phyloP scores from a whole-genome alignment of 2,888 invertebrate genomes.

The Melinopterus prodromus region DNA sequence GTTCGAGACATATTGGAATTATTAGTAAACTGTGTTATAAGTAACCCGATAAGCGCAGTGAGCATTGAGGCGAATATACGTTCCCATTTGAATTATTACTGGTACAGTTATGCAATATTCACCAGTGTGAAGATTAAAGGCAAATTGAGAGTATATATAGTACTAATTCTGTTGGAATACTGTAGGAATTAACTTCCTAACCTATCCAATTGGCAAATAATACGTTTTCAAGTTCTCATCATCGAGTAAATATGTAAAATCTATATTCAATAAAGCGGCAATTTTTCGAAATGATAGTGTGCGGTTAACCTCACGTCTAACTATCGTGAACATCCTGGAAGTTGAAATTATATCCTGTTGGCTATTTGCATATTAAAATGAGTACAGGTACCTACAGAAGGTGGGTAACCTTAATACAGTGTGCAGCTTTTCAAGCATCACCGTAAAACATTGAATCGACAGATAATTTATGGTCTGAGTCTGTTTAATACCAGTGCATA shows the following conservation, averaged over 20 bases:
- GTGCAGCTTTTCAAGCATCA: background rate
- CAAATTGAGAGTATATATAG: background rate
- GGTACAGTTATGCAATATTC: constrained; percentile 21
- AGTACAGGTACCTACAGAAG: background rate
- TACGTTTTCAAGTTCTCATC: no score
- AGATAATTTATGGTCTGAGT: background rate
- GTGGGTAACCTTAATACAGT: background rate
- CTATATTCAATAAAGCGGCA: background rate
- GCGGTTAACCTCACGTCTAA: background rate
- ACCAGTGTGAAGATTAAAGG: constrained; percentile 12
- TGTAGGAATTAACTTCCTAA: background rate
- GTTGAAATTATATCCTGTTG: constrained; percentile 17
- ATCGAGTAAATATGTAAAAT: background rate
- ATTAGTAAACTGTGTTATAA: background rate
- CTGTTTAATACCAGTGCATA: background rate
- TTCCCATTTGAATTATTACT: constrained; percentile 17
- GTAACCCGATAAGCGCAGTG: background rate
- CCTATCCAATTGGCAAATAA: no score
- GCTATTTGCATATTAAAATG: constrained; percentile 18
- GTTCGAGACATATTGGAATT: background rate
- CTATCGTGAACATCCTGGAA: constrained; percentile 22
- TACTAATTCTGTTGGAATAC: background rate
- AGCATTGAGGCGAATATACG: background rate
- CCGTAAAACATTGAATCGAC: background rate
- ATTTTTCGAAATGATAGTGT: background rate